Percentiles rank a stretch among this genome's conserved stretches.
Evolutionary conservation across 2,797 vertebrate species (phyloP).

Genomic region (Chelon auratus): DNA sequence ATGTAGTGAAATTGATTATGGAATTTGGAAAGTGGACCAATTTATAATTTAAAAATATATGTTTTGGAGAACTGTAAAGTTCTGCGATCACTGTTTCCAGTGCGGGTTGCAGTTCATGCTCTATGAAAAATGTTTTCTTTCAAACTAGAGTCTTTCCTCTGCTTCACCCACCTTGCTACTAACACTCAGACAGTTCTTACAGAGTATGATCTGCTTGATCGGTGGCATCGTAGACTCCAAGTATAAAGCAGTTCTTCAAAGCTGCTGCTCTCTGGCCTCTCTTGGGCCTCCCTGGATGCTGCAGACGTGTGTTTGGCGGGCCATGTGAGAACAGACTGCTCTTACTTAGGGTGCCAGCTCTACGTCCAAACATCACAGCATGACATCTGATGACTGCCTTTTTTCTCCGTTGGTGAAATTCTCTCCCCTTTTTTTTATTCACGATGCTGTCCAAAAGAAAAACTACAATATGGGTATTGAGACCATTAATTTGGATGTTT

Average conservation of each 20-base stretch:
- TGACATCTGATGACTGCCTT: conserved; percentile 76
- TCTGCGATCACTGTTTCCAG: conserved; percentile 56
- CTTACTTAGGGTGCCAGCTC: conserved; percentile 79
- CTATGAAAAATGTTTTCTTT: conserved; percentile 42
- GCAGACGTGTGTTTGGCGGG: conserved; percentile 77
- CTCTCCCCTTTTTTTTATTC: conserved; percentile 57
- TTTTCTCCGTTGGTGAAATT: conserved; percentile 69
- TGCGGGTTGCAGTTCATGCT: conserved; percentile 42
- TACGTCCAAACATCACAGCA: conserved; percentile 83
- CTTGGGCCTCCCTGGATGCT: conserved; percentile 67
- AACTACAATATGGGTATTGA: conserved; percentile 72
- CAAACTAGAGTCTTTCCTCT: conserved; percentile 13
- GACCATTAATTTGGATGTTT: conserved; percentile 70
- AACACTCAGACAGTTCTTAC: conserved; percentile 24
- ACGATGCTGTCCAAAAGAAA: conserved; percentile 60
- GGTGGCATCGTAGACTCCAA: conserved; percentile 41
- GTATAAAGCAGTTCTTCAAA: conserved; percentile 64
- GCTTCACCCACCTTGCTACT: conserved; percentile 33
- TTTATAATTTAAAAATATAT: conserved; percentile 62
- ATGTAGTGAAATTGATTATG: conserved; percentile 62
- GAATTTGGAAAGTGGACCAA: conserved; percentile 59
- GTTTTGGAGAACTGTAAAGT: conserved; percentile 52
- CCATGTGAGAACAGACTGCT: conserved; percentile 84
- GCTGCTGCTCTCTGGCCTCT: conserved; percentile 70
- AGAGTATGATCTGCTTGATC: conserved; percentile 53